A percentile compares a stretch with the other conserved stretches of the same genome.
Evolutionary conservation across 2,888 invertebrate genomes (phyloP).

Genomic region (Itoplectis maculator): DNA sequence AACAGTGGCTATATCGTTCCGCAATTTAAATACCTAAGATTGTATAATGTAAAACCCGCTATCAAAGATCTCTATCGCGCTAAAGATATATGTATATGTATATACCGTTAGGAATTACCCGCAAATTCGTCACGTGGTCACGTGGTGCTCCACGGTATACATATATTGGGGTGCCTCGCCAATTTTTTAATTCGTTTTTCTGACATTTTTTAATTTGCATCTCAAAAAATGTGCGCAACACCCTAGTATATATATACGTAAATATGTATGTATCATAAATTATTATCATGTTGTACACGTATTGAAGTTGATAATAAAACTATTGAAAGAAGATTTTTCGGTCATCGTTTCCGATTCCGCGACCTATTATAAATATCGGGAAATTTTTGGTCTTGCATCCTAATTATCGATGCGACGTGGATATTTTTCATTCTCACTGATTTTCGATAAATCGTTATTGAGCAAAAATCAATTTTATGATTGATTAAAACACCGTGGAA

Average conservation of each 20-base stretch:
- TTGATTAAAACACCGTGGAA: neutral
- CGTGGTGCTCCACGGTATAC: neutral
- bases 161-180: neutral
- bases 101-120: neutral
- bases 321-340: slow-evolving; percentile 53
- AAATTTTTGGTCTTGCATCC: slow-evolving; percentile 24
- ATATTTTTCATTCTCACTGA: neutral
- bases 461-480: neutral
- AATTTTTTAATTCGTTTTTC: neutral
- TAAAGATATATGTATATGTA: slow-evolving; percentile 48
- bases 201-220: too few species aligned
- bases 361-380: neutral
- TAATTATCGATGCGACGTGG: slow-evolving; percentile 3
- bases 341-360: slow-evolving; percentile 7
- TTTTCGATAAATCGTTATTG: slow-evolving; percentile 11
- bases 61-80: slow-evolving; percentile 65
- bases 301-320: slow-evolving; percentile 73
- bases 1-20: slow-evolving; percentile 58
- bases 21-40: slow-evolving; percentile 57
- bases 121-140: slow-evolving; percentile 1
- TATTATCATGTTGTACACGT: slow-evolving; percentile 71
- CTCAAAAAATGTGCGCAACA: too few species aligned
- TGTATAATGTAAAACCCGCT: slow-evolving; percentile 68
- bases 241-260: neutral
- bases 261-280: slow-evolving; percentile 54